Base-by-base conservation (phyloP, 2,113 vertebrate genomes). In the Pyxicephalus adspersus region DNA sequence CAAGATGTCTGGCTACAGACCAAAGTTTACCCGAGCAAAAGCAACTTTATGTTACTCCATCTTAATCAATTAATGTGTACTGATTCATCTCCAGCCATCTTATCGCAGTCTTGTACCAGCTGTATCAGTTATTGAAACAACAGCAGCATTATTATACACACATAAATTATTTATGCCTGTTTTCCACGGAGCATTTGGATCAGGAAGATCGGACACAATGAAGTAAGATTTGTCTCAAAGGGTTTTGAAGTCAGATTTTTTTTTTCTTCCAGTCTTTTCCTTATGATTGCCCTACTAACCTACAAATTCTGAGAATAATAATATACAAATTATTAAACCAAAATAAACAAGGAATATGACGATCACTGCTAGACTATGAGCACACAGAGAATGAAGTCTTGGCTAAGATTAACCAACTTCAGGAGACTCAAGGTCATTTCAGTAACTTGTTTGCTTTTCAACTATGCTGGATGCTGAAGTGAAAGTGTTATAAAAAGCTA, bases 111-210 rank as follows among this genome's bases (percentile, higher is more conserved):
- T 28, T 52, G 45, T 64, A 81, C 15, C 68, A 74, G 79, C 79
- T 81, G 68, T 72, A 80, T 72, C 23, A 68, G 78, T 70, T 72
- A 63, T 70, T 71, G 77, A 72, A 51, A 72, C 52, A 71, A 52
- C 66, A 71, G 77, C 77, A 64, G 67, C 60, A 45, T 80, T 80
- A 63, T 80, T 72, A 80, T 72, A 28, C 58, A 34, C 67, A 45
- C 38, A 80, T 72, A 54, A 72, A 80, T 72, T 72, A 80, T 80
- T 61, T 54, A 80, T 72, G 67, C 26, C 38, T 64, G 67, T 80
- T 80, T 80, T 80, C 45, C 67, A 54, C 67, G 64, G 78, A 72
- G 64, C 67, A 57, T 81, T 81, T 81, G 68, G 79, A 81, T 80
- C 77, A 80, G 65, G 67, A 80, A 80, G 77, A 81, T 73, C 50